Base-by-base conservation (phyloP, 2,113 vertebrate species). In the Carassius auratus region DNA sequence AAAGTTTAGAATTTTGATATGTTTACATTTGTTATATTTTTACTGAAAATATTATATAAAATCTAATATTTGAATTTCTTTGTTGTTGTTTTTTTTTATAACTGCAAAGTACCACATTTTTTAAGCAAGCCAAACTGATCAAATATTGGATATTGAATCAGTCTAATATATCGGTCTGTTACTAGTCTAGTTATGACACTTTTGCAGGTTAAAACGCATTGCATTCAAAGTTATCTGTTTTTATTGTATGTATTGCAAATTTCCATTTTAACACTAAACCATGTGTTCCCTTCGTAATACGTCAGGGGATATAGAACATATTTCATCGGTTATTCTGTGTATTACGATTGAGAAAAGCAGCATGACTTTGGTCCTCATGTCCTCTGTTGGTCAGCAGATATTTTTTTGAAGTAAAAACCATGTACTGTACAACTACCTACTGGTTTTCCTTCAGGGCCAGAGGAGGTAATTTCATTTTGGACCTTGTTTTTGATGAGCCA, bases 351-450 rank as follows among this genome's bases (percentile, higher is more conserved):
- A 45, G 42, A 81, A 50, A 6, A 66, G 36, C 59, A 26, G 59
- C 59, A 17, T 36, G 55, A 26, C 26, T 36, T 66, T 50, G 2
- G 8, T 48, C 30, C 6, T 33, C 23, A 55, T 69, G 52, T 74
- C 66, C 81, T 73, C 81, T 83, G 66, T 30, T 83, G 62, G 62
- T 69, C 79, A 68, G 42, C 64, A 52, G 45, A 73, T 57, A 73
- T 73, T 66, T 66, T 30, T 26, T 61, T 81, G 14, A 50, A 81
- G 42, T 26, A 23, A 33, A 36, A 71, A 23, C 50, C 68, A 26
- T 73, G 68, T 19, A 59, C 66, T 73, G 68, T 30, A 59, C 66
- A 83, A 74, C 68, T 73, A 83, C 81, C 48, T 83, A 73, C 81
- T 42, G 66, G 68, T 83, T 21, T 73, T 83, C 30, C 66, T 83